Conservation (phyloP, 2,888 invertebrate species). For the Leucophora obtusa region DNA sequence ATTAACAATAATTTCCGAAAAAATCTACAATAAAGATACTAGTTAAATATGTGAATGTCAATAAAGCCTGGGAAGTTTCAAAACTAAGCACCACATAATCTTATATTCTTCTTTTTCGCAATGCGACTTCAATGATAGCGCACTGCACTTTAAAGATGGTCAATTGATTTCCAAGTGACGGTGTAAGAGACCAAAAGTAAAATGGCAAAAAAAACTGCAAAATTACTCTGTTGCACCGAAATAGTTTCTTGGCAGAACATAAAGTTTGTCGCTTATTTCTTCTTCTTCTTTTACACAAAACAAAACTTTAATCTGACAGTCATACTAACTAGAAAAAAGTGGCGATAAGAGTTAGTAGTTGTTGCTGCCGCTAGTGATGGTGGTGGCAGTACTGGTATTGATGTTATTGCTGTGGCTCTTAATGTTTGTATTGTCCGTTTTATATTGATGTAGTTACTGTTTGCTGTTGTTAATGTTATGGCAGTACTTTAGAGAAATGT, state of each 20-base stretch:
- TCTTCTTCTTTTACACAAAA: constrained; percentile 1
- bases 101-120: background rate
- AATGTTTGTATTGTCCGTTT: constrained; percentile 25
- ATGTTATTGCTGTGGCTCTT: constrained; percentile 33
- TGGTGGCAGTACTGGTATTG: constrained; percentile 23
- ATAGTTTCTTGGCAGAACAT: constrained; percentile 50
- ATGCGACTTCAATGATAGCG: constrained; percentile 50
- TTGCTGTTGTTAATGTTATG: constrained; percentile 15
- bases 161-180: constrained; percentile 51
- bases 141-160: constrained; percentile 40
- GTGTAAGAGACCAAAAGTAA: constrained; percentile 22
- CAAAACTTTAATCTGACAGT: constrained; percentile 47
- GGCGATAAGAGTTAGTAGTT: constrained; percentile 55
- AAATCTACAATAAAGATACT: constrained; percentile 14
- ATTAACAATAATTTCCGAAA: constrained; percentile 44
- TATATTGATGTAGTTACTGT: constrained; percentile 19
- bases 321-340: constrained; percentile 52
- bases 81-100: constrained; percentile 37
- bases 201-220: constrained; percentile 4
- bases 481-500: constrained; percentile 37
- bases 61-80: constrained; percentile 55
- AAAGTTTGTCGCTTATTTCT: constrained; percentile 59
- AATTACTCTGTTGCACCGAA: background rate
- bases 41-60: background rate
- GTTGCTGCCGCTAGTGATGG: constrained; percentile 6